Base-by-base conservation (phyloP, 2,113 vertebrate genomes). In the Danionella cerebrum region DNA sequence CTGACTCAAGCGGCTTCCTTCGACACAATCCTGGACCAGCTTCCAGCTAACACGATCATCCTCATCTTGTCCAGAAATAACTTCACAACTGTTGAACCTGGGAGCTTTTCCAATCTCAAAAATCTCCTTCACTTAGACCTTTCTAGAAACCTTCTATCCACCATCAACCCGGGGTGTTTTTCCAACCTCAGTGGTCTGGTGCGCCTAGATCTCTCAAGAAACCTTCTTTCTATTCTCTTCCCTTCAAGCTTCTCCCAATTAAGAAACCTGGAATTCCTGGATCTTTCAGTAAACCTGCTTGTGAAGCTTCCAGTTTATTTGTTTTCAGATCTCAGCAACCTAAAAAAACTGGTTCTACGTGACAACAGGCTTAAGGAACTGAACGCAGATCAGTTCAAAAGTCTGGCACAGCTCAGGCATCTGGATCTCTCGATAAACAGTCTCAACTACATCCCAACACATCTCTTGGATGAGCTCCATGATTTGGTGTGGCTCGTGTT, bases 261-360 rank as follows among this genome's bases (percentile, higher is more conserved):
- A 21, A 86, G 85, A 24, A 77, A 85, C 38, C 78, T 98, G 1
- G 89, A 88, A 69, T 88, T 89, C 71, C 78, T 98, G 76, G 96
- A 98, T 65, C 87, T 98, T 67, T 98, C 95, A 52, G 85, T 90
- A 70, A 98, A 98, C 84, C 89, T 89, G 82, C 85, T 98, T 60
- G 91, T 91, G 51, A 82, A 86, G 72, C 83, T 88, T 9, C 84
- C 85, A 3, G 27, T 79, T 9, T 71, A 83, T 35, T 36, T 86
- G 68, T 84, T 92, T 39, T 78, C 78, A 0, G 88, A 90, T 36
- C 81, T 91, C 75, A 76, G 75, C 2, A 89, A 87, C 67, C 85
- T 89, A 51, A 83, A 87, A 0, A 88, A 90, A 74, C 82, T 87
- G 2, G 81, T 84, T 75, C 81, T 89, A 65, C 83, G 84, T 29